Evolutionary conservation across 2,113 vertebrate species (phyloP).

Genomic region (Anthoscopus minutus): DNA sequence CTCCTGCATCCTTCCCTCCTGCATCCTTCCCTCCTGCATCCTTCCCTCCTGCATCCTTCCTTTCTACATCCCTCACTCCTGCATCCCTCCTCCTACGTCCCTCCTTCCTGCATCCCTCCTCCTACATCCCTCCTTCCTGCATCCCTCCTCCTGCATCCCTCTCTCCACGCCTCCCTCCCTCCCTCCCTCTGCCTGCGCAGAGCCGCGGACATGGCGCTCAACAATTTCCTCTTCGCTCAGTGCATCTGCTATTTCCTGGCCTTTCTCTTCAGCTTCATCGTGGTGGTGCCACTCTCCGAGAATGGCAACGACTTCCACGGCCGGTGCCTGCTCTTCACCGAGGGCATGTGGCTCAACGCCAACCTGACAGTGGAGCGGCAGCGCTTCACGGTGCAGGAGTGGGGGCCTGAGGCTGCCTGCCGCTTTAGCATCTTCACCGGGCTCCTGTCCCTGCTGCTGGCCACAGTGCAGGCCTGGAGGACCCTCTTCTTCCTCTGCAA

Average conservation of each 20-base stretch:
- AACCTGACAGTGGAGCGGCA: conserved; percentile 91
- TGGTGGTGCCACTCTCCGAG: conserved; percentile 90
- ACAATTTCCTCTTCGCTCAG: conserved; percentile 86
- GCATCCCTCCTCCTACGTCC: background rate
- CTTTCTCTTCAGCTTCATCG: conserved; percentile 89
- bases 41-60: background rate
- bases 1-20: background rate
- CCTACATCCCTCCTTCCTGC: background rate
- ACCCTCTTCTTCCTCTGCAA: conserved; percentile 93
- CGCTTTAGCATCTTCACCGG: conserved; percentile 90
- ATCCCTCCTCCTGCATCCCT: background rate
- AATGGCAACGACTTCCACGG: conserved; percentile 90
- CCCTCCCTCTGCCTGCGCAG: background rate
- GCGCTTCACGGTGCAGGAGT: conserved; percentile 94
- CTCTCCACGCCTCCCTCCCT: background rate
- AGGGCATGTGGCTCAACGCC: conserved; percentile 95
- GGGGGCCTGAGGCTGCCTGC: conserved; percentile 91
- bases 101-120: background rate
- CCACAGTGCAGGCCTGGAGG: conserved; percentile 93
- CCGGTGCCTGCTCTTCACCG: conserved; percentile 91
- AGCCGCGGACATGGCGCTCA: conserved; percentile 81
- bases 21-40: background rate
- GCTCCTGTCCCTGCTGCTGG: conserved; percentile 87
- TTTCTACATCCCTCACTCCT: background rate
- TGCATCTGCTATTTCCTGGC: conserved; percentile 89